A percentile compares a stretch with the other conserved stretches of the same genome.
phyloP scores from a whole-genome alignment of 2,888 invertebrate genomes.

The Formica aserva region DNA sequence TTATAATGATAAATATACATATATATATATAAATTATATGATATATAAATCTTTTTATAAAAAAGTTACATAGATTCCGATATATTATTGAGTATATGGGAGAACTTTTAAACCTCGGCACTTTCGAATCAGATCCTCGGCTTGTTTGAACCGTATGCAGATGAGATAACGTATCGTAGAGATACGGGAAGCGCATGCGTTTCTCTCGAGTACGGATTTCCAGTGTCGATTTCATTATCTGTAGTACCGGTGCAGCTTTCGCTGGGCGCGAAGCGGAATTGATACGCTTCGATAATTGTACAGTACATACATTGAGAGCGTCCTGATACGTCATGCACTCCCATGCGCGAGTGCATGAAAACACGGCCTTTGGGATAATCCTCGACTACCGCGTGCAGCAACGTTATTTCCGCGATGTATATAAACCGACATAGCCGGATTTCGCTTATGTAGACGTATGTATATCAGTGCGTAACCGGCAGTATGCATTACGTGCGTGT shows the following conservation, averaged over 20 bases:
- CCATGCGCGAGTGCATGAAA: constrained; percentile 35
- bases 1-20: background rate
- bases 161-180: constrained; percentile 16
- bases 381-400: constrained; percentile 42
- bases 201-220: constrained; percentile 22
- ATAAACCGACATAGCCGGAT: constrained; percentile 50
- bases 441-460: constrained; percentile 28
- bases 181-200: constrained; percentile 4
- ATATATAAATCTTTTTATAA: too few relatives aligned
- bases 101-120: background rate
- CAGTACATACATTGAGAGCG: background rate
- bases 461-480: constrained; percentile 12
- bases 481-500: background rate
- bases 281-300: constrained; percentile 50
- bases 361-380: constrained; percentile 56
- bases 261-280: constrained; percentile 33
- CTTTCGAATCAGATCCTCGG: constrained; percentile 27
- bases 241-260: constrained; percentile 17
- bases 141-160: constrained; percentile 16
- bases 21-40: background rate
- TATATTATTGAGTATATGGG: background rate
- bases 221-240: constrained; percentile 56
- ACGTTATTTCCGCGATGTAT: constrained; percentile 61
- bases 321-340: background rate
- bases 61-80: background rate